Percentiles rank a stretch among this genome's conserved stretches.
phyloP scores from a whole-genome alignment of 2,113 vertebrate species.

The Raphicerus campestris region DNA sequence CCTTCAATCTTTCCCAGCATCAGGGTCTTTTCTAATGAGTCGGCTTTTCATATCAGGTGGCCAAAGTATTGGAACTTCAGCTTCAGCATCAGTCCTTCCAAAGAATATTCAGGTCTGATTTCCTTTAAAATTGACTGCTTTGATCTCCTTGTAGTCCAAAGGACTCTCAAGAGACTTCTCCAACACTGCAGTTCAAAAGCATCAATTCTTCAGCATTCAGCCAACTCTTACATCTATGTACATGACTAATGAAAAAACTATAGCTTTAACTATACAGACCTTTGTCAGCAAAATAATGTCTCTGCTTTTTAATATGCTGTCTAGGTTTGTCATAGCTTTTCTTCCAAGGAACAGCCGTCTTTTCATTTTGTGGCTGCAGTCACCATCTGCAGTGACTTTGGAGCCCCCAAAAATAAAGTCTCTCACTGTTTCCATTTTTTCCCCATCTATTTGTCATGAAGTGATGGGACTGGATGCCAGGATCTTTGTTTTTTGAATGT shows the following conservation, averaged over 20 bases:
- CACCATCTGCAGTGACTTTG: neutral
- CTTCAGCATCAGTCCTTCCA: neutral
- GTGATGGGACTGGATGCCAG: neutral
- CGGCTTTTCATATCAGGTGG: neutral
- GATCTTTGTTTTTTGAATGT: neutral
- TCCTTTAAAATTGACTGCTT: neutral
- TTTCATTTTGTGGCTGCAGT: neutral
- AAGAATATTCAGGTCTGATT: neutral
- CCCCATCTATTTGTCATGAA: neutral
- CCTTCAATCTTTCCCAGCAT: neutral
- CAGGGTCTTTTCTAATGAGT: neutral
- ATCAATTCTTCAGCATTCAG: neutral
- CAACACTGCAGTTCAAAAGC: neutral
- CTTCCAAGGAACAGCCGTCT: neutral
- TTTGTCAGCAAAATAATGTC: neutral
- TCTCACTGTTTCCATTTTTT: neutral
- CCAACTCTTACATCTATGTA: neutral
- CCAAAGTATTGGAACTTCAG: neutral
- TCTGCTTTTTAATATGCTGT: neutral
- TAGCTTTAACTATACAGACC: neutral
- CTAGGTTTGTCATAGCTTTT: neutral
- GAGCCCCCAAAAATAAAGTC: neutral
- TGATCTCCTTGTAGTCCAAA: neutral
- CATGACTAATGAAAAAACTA: neutral
- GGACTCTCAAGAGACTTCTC: neutral